Evolutionary conservation across 1,140 invertebrate species (phyloP), one percentile per base, ranked within the genome.

Genomic region (Trissolcus basalis): DNA sequence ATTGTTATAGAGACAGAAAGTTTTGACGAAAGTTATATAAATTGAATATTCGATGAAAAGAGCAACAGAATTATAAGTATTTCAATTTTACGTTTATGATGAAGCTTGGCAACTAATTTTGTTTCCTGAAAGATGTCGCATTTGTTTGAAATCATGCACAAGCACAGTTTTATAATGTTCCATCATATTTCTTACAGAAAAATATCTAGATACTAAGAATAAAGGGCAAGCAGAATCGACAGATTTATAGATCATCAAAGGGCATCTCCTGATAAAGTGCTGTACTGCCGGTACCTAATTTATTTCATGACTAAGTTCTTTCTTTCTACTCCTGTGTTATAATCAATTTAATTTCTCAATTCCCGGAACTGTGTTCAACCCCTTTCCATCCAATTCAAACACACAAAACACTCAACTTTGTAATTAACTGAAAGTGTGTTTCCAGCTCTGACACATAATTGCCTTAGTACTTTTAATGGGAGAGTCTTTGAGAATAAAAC

Each of bases 201-300:
- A 85, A 77, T 85, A 76, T 87, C 82, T 89, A 86, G 85, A 87
- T 80, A 85, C 86, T 88, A 88, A 87, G 81, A 83, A 87, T 85
- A 89, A 85, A 79, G 85, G 86, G 69, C 83, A 85, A 84, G 85
- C 86, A 74, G 87, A 87, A 87, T 87, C 87, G 80, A 89, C 86
- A 81, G 82, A 78, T 87, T 88, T 89, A 82, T 89, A 89, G 82
- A 86, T 80, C 82, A 86, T 81, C 86, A 82, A 27, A 82, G 82
- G 83, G 82, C 80, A 78, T 82, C 73, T 78, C 73, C 82, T 83
- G 83, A 85, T 84, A 86, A 77, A 85, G 68, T 79, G 86, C 85
- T 86, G 84, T 87, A 80, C 44, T 60, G 83, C 82, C 77, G 86
- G 86, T 88, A 88, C 43, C 81, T 84, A 85, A 85, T 87, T 86